A percentile compares a stretch with the other conserved stretches of the same genome.
phyloP scores from a whole-genome alignment of 2,888 invertebrate species.

The Crioceris asparagi region DNA sequence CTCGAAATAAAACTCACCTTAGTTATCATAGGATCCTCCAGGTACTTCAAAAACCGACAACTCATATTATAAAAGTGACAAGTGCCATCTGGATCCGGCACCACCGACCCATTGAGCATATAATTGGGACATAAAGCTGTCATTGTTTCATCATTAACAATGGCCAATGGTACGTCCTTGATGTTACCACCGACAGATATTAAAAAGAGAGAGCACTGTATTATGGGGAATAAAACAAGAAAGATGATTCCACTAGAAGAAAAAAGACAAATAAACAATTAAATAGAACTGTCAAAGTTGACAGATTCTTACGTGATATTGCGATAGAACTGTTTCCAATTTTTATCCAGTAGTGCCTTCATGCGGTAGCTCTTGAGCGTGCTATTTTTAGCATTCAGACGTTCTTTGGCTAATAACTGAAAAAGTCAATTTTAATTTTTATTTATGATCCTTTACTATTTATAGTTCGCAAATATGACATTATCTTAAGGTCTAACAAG shows the following conservation, averaged over 20 bases:
- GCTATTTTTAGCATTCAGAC: too few relatives aligned
- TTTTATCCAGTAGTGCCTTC: constrained; percentile 23
- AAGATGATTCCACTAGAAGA: constrained; percentile 67
- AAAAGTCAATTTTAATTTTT: too few relatives aligned
- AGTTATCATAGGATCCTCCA: constrained; percentile 46
- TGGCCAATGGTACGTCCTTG: constrained; percentile 56
- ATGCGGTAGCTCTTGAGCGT: constrained; percentile 19
- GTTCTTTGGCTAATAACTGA: too few relatives aligned
- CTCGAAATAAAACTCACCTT: too few relatives aligned
- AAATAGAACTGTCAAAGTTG: not conserved
- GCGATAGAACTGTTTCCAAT: constrained; percentile 27
- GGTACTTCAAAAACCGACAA: constrained; percentile 49
- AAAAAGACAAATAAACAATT: not conserved
- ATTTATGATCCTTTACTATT: too few relatives aligned
- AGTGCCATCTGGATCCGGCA: constrained; percentile 15
- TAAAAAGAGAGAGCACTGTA: constrained; percentile 72
- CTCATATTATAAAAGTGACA: constrained; percentile 48
- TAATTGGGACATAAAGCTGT: constrained; percentile 28
- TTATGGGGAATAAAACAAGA: constrained; percentile 68
- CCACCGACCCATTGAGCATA: constrained; percentile 18
- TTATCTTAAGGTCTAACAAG: too few relatives aligned
- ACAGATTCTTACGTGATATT: constrained; percentile 23
- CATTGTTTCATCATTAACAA: constrained; percentile 65
- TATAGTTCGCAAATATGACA: too few relatives aligned
- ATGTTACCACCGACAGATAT: constrained; percentile 71